Percentiles rank a stretch among this genome's conserved stretches.
Evolutionary conservation across 2,888 invertebrate genomes (phyloP).

Genomic region (Protophormia terraenovae): DNA sequence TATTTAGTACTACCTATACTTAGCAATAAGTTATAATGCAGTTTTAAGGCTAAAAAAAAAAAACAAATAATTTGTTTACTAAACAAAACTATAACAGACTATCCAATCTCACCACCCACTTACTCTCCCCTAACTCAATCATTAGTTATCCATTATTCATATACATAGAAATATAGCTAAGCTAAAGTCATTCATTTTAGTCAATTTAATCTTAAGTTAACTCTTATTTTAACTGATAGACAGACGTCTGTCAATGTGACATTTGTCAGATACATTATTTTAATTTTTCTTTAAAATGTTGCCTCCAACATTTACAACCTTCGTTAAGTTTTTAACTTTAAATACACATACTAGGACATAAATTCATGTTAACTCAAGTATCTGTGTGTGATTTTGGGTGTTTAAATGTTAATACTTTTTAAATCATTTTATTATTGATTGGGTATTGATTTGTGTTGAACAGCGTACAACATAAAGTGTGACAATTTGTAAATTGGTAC

Average conservation of each 20-base stretch:
- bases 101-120: constrained; percentile 31
- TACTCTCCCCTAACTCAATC: not conserved
- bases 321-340: constrained; percentile 1
- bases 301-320: constrained; percentile 15
- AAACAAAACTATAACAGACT: constrained; percentile 3
- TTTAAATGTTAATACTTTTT: not conserved
- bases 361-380: not conserved
- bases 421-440: constrained; percentile 43
- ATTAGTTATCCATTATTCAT: constrained; percentile 3
- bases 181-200: not conserved
- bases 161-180: too few species aligned
- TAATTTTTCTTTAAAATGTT: constrained; percentile 4
- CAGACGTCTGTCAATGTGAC: constrained; percentile 58
- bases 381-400: constrained; percentile 1
- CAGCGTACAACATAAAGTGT: constrained; percentile 12
- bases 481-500: constrained; percentile 36
- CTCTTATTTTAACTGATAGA: constrained; percentile 37
- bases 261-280: constrained; percentile 36
- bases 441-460: constrained; percentile 5
- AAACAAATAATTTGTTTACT: constrained; percentile 31
- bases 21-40: constrained; percentile 18
- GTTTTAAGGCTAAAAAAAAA: constrained; percentile 1
- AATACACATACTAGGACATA: not conserved
- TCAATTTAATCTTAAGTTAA: constrained; percentile 34
- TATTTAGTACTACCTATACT: not conserved